A percentile compares a stretch with the other conserved stretches of the same genome.
Evolutionary conservation across 2,113 vertebrate genomes (phyloP).

Genomic region (Hylia prasina): DNA sequence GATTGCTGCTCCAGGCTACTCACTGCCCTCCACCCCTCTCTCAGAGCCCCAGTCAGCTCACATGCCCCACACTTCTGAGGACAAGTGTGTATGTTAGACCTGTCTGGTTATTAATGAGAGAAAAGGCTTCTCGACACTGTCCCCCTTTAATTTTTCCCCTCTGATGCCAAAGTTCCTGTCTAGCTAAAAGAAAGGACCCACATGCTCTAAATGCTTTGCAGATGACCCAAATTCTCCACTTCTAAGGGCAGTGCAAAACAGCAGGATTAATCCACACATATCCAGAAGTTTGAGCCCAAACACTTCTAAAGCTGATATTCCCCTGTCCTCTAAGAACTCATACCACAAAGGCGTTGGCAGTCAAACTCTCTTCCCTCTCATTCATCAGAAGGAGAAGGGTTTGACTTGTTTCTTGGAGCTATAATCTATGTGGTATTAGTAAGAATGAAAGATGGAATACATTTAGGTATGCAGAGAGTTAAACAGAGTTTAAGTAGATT

Average conservation of each 20-base stretch:
- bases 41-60: not conserved
- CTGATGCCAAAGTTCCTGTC: not conserved
- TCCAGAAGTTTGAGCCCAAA: not conserved
- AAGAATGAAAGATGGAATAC: not conserved
- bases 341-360: not conserved
- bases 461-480: not conserved
- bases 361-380: not conserved
- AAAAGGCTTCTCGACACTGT: not conserved
- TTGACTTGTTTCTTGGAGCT: not conserved
- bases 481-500: not conserved
- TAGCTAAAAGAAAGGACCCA: not conserved
- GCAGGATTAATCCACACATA: not conserved
- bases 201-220: not conserved
- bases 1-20: not conserved
- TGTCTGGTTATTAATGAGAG: not conserved
- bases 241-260: not conserved
- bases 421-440: not conserved
- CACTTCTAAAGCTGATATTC: not conserved
- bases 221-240: not conserved
- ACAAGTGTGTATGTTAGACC: fast-evolving
- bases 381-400: not conserved
- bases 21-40: not conserved
- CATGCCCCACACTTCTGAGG: not conserved
- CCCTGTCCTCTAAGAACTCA: not conserved
- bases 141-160: not conserved